Conservation (phyloP, 2,113 vertebrate genomes). For the Gavia stellata region DNA sequence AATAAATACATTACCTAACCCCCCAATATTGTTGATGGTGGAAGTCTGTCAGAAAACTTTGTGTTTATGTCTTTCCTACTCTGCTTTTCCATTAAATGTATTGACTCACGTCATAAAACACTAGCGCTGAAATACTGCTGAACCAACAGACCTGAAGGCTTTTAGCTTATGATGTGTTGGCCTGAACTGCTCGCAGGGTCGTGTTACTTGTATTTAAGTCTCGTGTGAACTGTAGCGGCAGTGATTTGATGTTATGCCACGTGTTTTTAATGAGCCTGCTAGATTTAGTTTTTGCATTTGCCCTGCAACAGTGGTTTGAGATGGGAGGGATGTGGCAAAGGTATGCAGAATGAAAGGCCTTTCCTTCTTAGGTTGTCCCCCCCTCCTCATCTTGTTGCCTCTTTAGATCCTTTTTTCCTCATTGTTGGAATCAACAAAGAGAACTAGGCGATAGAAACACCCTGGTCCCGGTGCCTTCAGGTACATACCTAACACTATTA, state of each 20-base stretch:
- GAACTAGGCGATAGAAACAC: fast-evolving
- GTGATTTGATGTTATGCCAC: fast-evolving
- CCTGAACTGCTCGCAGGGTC: neutral
- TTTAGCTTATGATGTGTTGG: neutral
- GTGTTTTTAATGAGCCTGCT: neutral
- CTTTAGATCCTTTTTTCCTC: neutral
- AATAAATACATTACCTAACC: fast-evolving
- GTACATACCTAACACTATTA: fast-evolving
- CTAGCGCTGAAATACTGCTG: neutral
- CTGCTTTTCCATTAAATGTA: neutral
- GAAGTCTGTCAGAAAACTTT: neutral
- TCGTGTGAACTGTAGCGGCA: neutral
- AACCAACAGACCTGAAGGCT: neutral
- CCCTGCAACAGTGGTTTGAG: neutral
- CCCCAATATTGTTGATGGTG: fast-evolving
- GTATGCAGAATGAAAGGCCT: neutral
- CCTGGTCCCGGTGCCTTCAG: neutral
- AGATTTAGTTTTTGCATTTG: fast-evolving
- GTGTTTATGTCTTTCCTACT: neutral
- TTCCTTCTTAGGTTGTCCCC: neutral
- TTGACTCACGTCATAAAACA: neutral
- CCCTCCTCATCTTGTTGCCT: neutral
- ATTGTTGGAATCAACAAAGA: too few relatives aligned
- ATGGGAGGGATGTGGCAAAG: neutral
- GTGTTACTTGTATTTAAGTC: neutral